Evolutionary conservation across 2,888 invertebrate genomes (phyloP).

Genomic region (Phengaris alcon): DNA sequence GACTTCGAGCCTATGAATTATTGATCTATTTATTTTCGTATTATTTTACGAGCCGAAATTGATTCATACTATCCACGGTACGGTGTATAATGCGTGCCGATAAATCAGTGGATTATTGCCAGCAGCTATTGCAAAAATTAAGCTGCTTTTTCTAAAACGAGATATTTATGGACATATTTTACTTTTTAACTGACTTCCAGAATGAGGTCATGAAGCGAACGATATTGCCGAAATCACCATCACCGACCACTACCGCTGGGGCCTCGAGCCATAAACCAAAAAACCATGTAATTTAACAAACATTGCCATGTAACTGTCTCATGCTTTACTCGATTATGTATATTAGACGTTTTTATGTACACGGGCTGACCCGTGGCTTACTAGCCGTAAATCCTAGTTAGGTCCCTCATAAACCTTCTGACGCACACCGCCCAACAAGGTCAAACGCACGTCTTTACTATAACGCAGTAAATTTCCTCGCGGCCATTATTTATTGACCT

Average conservation of each 20-base stretch:
- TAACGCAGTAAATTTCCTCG: constrained; percentile 19
- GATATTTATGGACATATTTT: not conserved
- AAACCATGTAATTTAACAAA: too few relatives aligned
- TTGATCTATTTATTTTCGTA: constrained; percentile 24
- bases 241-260: too few relatives aligned
- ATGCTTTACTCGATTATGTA: not conserved
- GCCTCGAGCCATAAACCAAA: too few relatives aligned
- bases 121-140: not conserved
- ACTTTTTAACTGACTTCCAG: too few relatives aligned
- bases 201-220: too few relatives aligned
- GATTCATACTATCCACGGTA: constrained; percentile 9
- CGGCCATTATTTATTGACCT: constrained; percentile 11
- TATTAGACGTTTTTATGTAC: constrained; percentile 18
- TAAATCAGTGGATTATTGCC: not conserved
- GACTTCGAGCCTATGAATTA: constrained; percentile 21
- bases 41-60: constrained; percentile 18
- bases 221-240: too few relatives aligned
- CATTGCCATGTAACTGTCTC: too few relatives aligned
- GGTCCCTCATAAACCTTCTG: constrained; percentile 25
- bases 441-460: constrained; percentile 24
- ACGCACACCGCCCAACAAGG: constrained; percentile 16
- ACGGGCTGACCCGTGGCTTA: not conserved
- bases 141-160: not conserved
- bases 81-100: not conserved
- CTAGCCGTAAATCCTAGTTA: constrained; percentile 22